phyloP scores from a whole-genome alignment of 2,888 invertebrate species.

The Zhuqinia jingwanae region DNA sequence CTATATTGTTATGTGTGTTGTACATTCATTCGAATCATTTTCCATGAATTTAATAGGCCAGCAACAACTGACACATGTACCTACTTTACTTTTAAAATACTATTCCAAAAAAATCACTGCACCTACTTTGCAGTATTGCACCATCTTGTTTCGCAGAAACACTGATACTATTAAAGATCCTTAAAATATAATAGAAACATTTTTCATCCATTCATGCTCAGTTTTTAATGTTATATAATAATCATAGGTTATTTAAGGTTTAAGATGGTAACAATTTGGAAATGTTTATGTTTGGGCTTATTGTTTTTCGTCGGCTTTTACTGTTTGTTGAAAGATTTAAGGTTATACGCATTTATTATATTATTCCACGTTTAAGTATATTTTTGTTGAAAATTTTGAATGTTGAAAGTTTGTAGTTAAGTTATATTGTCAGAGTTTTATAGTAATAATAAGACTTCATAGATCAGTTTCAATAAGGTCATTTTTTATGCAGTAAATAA shows the following conservation, averaged over 20 bases:
- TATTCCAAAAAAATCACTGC: background rate
- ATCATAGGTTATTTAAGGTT: background rate
- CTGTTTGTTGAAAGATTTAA: background rate
- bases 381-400: constrained; percentile 24
- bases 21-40: background rate
- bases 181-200: too few species aligned
- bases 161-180: too few species aligned
- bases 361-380: constrained; percentile 21
- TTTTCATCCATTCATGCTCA: background rate
- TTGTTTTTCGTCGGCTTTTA: background rate
- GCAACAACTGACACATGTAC: constrained; percentile 13
- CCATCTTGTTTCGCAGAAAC: background rate
- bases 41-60: constrained; percentile 43
- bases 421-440: too few species aligned
- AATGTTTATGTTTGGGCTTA: constrained; percentile 9
- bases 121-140: background rate
- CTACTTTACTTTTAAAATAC: background rate
- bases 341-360: background rate
- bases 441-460: background rate
- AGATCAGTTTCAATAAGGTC: background rate
- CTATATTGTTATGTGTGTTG: background rate
- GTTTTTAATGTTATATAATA: background rate
- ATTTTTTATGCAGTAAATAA: background rate
- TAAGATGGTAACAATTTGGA: background rate
- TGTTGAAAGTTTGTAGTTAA: background rate